Evolutionary conservation across 2,888 invertebrate genomes (phyloP).

Genomic region (Eulithis prunata): DNA sequence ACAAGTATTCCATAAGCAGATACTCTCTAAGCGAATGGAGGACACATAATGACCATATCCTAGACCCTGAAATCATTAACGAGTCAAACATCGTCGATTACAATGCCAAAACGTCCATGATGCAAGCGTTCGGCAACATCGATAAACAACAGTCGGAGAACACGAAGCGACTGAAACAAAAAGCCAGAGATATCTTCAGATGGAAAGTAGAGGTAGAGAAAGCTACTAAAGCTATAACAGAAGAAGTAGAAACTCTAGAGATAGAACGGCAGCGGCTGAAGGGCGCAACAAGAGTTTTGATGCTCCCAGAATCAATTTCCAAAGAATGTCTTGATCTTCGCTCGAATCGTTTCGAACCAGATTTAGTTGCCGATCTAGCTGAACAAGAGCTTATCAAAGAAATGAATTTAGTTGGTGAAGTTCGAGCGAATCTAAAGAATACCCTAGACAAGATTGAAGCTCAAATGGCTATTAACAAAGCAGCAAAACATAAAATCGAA

Average conservation of each 20-base stretch:
- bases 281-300: slow-evolving; percentile 86
- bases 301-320: slow-evolving; percentile 89
- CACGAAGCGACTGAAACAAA: slow-evolving; percentile 86
- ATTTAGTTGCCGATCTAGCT: slow-evolving; percentile 89
- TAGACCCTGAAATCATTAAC: slow-evolving; percentile 79
- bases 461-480: slow-evolving; percentile 89
- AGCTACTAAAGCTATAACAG: slow-evolving; percentile 87
- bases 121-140: slow-evolving; percentile 86
- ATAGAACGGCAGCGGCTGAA: slow-evolving; percentile 87
- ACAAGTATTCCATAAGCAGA: slow-evolving; percentile 89
- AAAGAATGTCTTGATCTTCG: slow-evolving; percentile 90
- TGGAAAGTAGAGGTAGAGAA: slow-evolving; percentile 91
- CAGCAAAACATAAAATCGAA: slow-evolving; percentile 92
- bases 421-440: slow-evolving; percentile 85
- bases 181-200: slow-evolving; percentile 87
- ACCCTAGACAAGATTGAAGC: slow-evolving; percentile 87
- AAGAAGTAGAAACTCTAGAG: slow-evolving; percentile 88
- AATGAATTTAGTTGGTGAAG: slow-evolving; percentile 88
- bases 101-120: slow-evolving; percentile 86
- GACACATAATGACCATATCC: slow-evolving; percentile 80
- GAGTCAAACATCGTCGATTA: slow-evolving; percentile 84
- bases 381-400: slow-evolving; percentile 92
- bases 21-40: slow-evolving; percentile 91
- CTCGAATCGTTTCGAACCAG: slow-evolving; percentile 87
- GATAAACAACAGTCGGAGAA: slow-evolving; percentile 89